Evolutionary conservation across 2,888 invertebrate genomes (phyloP), one percentile per base, ranked within the genome.

Genomic region (Heliconius erato): DNA sequence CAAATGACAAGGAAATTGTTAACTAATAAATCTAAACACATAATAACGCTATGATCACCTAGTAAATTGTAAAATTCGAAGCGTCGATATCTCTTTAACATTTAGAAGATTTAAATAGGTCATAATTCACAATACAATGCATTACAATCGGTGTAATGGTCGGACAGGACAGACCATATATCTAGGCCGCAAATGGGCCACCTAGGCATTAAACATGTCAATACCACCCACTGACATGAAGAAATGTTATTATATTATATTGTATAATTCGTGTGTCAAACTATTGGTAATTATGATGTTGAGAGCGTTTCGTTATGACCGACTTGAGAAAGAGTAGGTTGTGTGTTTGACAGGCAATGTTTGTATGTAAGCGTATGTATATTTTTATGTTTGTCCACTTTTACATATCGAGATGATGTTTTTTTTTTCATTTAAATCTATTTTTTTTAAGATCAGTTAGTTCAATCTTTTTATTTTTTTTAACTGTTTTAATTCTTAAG

Each of bases 121-220:
- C 59, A 78, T 81, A 81, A 78, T 78, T 81, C 81, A 65, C 32
- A 65, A 67, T 26, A 78, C 49, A 63, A 71, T 80, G 80, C 65
- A 80, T 83, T 67, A 80, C 80, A 80, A 78, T 72, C 77, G 69
- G 82, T 76, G 77, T 77, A 77, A 81, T 78, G 77, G 68, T 82
- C 67, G 77, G 82, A 84, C 86, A 82, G 80, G 79, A 82, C 85
- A 85, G 82, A 83, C 82, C 85, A 85, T 85, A 85, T 68, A 84
- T 85, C 77, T 49, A 74, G 80, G 28, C 83, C 82, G 71, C 81
- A 85, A 85, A 84, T 81, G 84, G 81, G 74, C 79, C 84, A 84
- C 84, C 84, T 81, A 79, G 79, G 71, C 82, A 79, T 84, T 85
- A 80, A 68, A 77, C 83, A 81, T 83, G 83, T 85, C 84, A 81